Percentiles rank a stretch among this genome's conserved stretches.
These are phyloP conservation scores for Drosophila kikkawai DNA, from an alignment of 1,140 invertebrate genomes.

Conservation along the genomic window DNA sequence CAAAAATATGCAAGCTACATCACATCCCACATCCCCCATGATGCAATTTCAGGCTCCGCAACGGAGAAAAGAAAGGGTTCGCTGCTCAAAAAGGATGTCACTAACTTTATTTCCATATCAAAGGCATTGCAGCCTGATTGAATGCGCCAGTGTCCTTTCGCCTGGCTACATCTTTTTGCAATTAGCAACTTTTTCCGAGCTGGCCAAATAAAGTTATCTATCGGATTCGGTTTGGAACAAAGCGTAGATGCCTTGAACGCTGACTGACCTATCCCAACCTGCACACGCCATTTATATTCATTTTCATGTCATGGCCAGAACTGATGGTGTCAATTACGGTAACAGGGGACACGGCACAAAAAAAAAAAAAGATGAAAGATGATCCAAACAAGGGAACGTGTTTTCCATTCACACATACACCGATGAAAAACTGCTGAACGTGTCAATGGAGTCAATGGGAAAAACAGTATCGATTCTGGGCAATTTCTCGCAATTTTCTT, in stretches of 20 bases:
- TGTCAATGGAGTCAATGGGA: constrained; percentile 19
- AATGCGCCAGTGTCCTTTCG: constrained; percentile 20
- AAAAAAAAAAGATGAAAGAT: constrained; percentile 2
- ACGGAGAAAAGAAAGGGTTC: not conserved
- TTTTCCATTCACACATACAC: not conserved
- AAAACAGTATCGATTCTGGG: constrained; percentile 25
- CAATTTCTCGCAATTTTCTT: constrained; percentile 3
- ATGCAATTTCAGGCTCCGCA: constrained; percentile 29
- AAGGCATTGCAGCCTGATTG: constrained; percentile 27
- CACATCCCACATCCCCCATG: not conserved
- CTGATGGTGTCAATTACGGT: constrained; percentile 61
- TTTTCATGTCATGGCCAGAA: constrained; percentile 63
- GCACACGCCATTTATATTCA: constrained; percentile 60
- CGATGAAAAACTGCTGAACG: constrained; percentile 11
- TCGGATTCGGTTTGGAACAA: constrained; percentile 29
- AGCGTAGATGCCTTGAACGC: constrained; percentile 21
- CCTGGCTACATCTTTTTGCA: constrained; percentile 39
- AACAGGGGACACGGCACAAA: constrained; percentile 1
- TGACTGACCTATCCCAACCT: constrained; percentile 60
- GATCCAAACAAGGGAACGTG: constrained; percentile 23
- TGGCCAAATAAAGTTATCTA: constrained; percentile 54
- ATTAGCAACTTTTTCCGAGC: constrained; percentile 36
- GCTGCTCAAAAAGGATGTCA: constrained; percentile 2
- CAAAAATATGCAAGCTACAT: constrained; percentile 40
- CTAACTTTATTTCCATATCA: constrained; percentile 34